These are phyloP conservation scores for Leucozona laternaria DNA, from an alignment of 2,888 invertebrate species.

Conservation along the genomic window DNA sequence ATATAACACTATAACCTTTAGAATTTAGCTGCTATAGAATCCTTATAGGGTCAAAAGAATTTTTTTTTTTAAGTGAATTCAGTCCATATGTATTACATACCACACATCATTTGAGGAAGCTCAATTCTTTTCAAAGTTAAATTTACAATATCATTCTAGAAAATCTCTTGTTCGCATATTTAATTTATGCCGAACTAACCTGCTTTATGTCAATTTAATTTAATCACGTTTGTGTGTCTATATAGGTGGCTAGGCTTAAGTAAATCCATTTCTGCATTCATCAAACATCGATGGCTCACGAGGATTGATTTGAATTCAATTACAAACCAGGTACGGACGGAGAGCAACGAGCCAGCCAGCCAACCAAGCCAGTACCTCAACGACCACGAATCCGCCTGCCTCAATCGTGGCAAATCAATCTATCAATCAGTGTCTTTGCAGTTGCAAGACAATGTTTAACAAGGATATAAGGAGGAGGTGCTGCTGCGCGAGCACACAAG, in stretches of 20 bases:
- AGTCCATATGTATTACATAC: too few relatives aligned
- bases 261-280: constrained; percentile 18
- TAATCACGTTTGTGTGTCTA: neutral
- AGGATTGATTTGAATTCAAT: constrained; percentile 65
- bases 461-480: constrained; percentile 27
- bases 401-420: constrained; percentile 53
- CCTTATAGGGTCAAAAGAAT: too few relatives aligned
- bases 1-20: too few relatives aligned
- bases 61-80: too few relatives aligned
- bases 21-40: too few relatives aligned
- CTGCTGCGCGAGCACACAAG: constrained; percentile 23
- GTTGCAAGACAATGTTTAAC: constrained; percentile 49
- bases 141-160: neutral
- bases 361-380: constrained; percentile 7
- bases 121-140: neutral
- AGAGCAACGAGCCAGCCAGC: neutral
- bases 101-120: neutral
- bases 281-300: constrained; percentile 13
- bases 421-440: constrained; percentile 68
- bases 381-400: constrained; percentile 38
- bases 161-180: neutral
- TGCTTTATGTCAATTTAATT: constrained; percentile 19
- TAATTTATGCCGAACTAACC: neutral
- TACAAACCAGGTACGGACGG: constrained; percentile 42
- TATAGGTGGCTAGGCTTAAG: neutral